Conservation (phyloP, 1,140 invertebrate genomes). For the Archivesica marissinica region DNA sequence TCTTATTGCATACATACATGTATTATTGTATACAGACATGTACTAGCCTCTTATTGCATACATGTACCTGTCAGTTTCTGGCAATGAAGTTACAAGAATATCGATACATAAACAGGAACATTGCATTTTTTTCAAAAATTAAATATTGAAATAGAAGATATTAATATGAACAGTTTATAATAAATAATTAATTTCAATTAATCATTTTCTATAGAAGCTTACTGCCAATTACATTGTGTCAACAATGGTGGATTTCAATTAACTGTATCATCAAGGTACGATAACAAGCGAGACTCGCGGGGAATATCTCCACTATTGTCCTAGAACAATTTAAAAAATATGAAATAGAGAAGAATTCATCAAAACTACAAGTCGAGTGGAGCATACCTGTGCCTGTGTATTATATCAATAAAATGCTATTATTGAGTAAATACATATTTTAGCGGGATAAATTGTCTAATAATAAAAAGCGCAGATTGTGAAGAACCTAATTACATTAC, state of each 20-base stretch:
- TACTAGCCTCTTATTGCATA: too few relatives aligned
- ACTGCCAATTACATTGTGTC: slow-evolving; percentile 38
- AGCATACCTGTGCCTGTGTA: slow-evolving; percentile 25
- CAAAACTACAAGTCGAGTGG: slow-evolving; percentile 46
- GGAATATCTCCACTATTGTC: slow-evolving; percentile 51
- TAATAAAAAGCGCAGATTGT: slow-evolving; percentile 26
- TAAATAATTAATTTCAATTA: slow-evolving; percentile 51
- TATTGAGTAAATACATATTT: slow-evolving; percentile 57
- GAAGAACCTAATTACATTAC: slow-evolving; percentile 55
- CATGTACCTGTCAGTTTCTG: too few relatives aligned
- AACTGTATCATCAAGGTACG: not conserved
- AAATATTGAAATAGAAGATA: not conserved
- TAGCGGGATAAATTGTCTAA: slow-evolving; percentile 34
- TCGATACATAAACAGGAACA: not conserved
- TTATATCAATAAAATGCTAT: slow-evolving; percentile 61
- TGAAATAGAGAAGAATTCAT: slow-evolving; percentile 38
- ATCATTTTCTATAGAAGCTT: slow-evolving; percentile 21
- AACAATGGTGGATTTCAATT: slow-evolving; percentile 25
- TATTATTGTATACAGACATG: too few relatives aligned
- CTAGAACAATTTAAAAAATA: slow-evolving; percentile 28
- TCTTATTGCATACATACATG: too few relatives aligned
- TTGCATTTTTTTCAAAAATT: not conserved
- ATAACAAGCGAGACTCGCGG: slow-evolving; percentile 8
- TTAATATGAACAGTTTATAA: slow-evolving; percentile 31
- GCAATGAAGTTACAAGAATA: not conserved